Percentiles rank a stretch among this genome's conserved stretches.
Conservation (phyloP, 2,113 vertebrate genomes). For the Natator depressus region DNA sequence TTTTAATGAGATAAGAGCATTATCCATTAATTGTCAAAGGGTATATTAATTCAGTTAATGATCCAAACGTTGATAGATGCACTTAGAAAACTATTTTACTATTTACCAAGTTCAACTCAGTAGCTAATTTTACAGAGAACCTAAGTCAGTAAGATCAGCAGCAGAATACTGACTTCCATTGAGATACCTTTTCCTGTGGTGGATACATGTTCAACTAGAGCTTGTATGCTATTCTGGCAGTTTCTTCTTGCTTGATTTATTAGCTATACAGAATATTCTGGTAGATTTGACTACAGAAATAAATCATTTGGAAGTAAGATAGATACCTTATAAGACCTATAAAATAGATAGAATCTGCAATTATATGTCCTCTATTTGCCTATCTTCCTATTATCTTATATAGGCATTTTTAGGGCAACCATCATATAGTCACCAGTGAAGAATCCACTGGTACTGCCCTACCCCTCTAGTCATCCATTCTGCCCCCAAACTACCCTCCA, state of each 20-base stretch:
- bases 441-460: neutral
- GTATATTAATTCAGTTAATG: constrained; percentile 42
- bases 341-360: neutral
- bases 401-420: neutral
- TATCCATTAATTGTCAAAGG: constrained; percentile 4
- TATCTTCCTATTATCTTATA: neutral
- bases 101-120: neutral
- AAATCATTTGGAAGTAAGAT: neutral
- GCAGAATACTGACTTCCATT: neutral
- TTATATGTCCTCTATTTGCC: no score
- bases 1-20: neutral
- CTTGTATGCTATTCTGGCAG: neutral
- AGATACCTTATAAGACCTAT: neutral
- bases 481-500: neutral
- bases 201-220: neutral
- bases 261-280: neutral
- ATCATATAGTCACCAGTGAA: neutral
- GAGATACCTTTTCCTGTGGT: neutral
- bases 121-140: neutral
- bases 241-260: neutral
- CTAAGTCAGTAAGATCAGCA: neutral
- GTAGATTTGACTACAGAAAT: neutral
- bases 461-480: neutral
- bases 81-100: neutral
- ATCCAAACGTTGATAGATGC: neutral